Evolutionary conservation across 2,797 vertebrate species (phyloP).

Genomic region (Menidia menidia): DNA sequence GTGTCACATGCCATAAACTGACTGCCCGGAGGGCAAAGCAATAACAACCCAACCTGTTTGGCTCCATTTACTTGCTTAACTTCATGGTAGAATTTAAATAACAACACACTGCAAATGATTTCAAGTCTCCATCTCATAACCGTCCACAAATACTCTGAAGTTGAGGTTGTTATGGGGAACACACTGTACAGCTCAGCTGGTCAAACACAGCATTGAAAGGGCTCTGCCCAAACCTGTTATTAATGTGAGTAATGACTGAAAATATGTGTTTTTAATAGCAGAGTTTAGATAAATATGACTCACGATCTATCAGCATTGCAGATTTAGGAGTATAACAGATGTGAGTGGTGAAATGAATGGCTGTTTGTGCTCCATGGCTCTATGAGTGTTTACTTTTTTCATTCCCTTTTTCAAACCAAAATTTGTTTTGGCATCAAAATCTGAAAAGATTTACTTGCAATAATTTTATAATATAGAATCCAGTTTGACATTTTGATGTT

Average conservation of each 20-base stretch:
- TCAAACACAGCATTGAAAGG: constrained; percentile 59
- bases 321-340: constrained; percentile 24
- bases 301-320: constrained; percentile 3
- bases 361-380: constrained; percentile 2
- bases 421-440: not conserved
- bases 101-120: not conserved
- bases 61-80: not conserved
- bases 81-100: constrained; percentile 8
- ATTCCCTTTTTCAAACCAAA: not conserved
- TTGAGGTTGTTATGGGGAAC: constrained; percentile 29
- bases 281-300: constrained; percentile 54
- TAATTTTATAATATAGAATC: not conserved
- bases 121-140: constrained; percentile 11
- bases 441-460: too few species aligned
- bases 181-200: constrained; percentile 58
- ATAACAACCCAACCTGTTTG: not conserved
- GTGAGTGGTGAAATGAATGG: constrained; percentile 9
- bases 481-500: not conserved
- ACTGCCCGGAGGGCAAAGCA: constrained; percentile 5
- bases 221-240: constrained; percentile 45
- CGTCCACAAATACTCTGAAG: constrained; percentile 7
- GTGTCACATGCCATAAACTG: constrained; percentile 3
- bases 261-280: constrained; percentile 58
- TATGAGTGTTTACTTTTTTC: not conserved
- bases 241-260: constrained; percentile 50